These are phyloP conservation scores for Campylomormyrus tamandua DNA, from an alignment of 2,113 vertebrate genomes.

Conservation along the genomic window DNA sequence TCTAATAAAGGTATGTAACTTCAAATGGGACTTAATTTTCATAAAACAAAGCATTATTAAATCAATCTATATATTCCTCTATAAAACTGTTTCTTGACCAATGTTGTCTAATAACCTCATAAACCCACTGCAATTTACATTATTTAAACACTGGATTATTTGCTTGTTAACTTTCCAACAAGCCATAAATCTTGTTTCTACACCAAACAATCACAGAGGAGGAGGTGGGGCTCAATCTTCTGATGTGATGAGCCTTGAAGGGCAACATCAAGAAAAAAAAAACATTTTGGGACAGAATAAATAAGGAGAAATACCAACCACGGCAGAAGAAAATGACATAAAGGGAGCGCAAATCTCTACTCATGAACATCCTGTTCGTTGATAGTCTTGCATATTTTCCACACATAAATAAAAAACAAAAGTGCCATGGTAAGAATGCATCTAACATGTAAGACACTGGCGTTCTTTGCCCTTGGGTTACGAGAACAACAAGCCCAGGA, in stretches of 20 bases:
- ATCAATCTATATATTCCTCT: background rate
- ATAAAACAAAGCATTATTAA: background rate
- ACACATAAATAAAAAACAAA: background rate
- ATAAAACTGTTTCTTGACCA: background rate
- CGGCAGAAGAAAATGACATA: background rate
- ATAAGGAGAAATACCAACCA: background rate
- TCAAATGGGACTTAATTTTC: background rate
- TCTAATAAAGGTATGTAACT: background rate
- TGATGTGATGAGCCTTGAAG: background rate
- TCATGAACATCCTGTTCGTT: background rate
- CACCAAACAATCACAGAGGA: background rate
- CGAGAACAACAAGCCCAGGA: background rate
- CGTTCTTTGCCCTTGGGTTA: background rate
- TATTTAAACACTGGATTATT: background rate
- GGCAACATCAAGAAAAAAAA: background rate
- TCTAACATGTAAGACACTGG: background rate
- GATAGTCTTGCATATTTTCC: background rate
- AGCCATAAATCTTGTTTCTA: background rate
- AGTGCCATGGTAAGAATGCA: background rate
- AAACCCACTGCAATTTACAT: background rate
- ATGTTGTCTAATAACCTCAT: background rate
- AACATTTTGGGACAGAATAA: background rate
- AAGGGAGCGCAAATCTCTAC: background rate
- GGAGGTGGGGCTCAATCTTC: background rate
- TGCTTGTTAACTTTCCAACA: background rate